Percentiles rank a stretch among this genome's conserved stretches.
Conservation (phyloP, 2,888 invertebrate species). For the Thecocarcelia acutangulata region DNA sequence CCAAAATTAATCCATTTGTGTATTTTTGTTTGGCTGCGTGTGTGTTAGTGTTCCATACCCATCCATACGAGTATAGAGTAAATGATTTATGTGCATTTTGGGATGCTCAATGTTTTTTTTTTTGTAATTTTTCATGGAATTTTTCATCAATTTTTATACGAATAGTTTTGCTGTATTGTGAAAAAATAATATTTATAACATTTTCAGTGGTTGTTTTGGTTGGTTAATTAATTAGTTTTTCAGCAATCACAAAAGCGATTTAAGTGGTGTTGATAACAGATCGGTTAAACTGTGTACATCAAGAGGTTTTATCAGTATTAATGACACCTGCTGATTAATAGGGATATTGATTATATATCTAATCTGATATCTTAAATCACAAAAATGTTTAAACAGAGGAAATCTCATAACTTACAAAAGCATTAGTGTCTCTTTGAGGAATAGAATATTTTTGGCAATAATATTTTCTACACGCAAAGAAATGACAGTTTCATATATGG, state of each 20-base stretch:
- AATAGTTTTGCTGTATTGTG: constrained; percentile 6
- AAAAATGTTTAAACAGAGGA: too few species aligned
- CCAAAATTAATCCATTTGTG: constrained; percentile 4
- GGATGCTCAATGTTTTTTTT: neutral
- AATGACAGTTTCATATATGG: too few species aligned
- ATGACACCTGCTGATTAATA: neutral
- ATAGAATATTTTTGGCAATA: too few species aligned
- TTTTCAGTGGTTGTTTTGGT: constrained; percentile 44
- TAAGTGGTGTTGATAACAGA: constrained; percentile 10
- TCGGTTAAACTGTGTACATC: neutral
- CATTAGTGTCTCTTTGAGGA: too few species aligned
- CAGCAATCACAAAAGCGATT: constrained; percentile 3
- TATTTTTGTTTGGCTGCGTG: neutral
- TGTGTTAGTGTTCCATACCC: neutral
- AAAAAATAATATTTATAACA: constrained; percentile 16
- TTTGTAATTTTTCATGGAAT: constrained; percentile 18
- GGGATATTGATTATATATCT: constrained; percentile 27
- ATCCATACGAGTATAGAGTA: constrained; percentile 17
- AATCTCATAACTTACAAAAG: too few species aligned
- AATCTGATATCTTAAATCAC: neutral
- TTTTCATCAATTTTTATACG: constrained; percentile 2
- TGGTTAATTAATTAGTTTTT: constrained; percentile 66
- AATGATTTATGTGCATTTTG: constrained; percentile 49
- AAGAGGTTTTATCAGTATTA: constrained; percentile 31
- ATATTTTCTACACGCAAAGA: too few species aligned